Evolutionary conservation across 2,113 vertebrate species (phyloP).

Genomic region (Rhodinocichla rosea): DNA sequence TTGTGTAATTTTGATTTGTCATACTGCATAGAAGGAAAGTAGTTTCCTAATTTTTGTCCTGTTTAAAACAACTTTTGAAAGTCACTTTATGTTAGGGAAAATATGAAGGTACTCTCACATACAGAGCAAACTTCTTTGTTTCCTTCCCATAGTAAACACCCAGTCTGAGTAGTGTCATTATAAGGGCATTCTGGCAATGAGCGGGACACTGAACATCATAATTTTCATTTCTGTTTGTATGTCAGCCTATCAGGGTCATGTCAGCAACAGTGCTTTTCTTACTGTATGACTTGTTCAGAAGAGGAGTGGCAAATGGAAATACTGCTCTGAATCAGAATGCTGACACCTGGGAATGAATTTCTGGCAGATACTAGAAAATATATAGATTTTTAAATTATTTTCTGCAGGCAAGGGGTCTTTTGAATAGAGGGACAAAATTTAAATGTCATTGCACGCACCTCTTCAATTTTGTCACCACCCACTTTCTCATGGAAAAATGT

Average conservation of each 20-base stretch:
- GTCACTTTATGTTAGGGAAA: neutral
- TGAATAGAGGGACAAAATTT: neutral
- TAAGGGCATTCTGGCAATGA: neutral
- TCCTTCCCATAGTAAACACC: neutral
- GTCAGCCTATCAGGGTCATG: conserved; percentile 5
- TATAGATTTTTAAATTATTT: neutral
- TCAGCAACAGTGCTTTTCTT: neutral
- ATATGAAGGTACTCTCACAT: neutral
- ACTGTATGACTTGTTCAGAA: neutral
- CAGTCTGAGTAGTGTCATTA: neutral
- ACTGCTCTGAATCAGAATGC: neutral
- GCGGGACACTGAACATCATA: neutral
- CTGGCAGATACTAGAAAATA: neutral
- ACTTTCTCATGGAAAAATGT: neutral
- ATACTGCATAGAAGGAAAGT: neutral
- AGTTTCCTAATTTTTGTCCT: neutral
- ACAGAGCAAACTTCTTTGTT: neutral
- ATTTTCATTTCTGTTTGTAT: conserved; percentile 2
- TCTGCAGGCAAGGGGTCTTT: neutral
- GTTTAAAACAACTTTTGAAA: neutral
- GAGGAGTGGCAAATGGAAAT: neutral
- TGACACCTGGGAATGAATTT: conserved; percentile 6
- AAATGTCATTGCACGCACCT: neutral
- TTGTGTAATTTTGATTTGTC: neutral
- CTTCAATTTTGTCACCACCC: neutral